These are phyloP conservation scores for Tiliacea aurago DNA, from an alignment of 2,888 invertebrate species.

Conservation along the genomic window DNA sequence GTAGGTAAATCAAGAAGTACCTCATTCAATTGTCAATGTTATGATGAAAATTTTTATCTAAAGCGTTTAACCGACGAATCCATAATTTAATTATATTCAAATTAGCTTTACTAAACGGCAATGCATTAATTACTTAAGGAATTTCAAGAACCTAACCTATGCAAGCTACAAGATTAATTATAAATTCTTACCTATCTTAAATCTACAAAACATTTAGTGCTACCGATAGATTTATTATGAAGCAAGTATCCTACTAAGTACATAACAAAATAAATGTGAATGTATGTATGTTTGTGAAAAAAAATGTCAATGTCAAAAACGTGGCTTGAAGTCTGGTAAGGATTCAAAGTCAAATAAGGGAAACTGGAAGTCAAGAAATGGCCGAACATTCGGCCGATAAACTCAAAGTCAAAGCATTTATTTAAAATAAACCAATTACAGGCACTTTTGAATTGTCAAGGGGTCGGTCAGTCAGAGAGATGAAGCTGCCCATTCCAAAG, in stretches of 20 bases:
- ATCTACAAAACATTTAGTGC: slow-evolving; percentile 18
- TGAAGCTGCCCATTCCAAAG: too few relatives aligned
- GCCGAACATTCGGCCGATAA: too few relatives aligned
- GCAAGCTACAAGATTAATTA: slow-evolving; percentile 19
- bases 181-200: neutral
- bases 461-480: too few relatives aligned
- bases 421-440: too few relatives aligned
- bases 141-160: slow-evolving; percentile 35
- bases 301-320: too few relatives aligned
- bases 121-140: slow-evolving; percentile 34
- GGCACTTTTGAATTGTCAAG: too few relatives aligned
- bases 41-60: neutral
- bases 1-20: neutral
- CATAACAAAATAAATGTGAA: neutral
- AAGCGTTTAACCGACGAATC: neutral
- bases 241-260: neutral
- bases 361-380: too few relatives aligned
- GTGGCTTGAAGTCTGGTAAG: too few relatives aligned
- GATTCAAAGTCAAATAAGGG: too few relatives aligned
- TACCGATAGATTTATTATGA: slow-evolving; percentile 22
- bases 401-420: too few relatives aligned
- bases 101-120: slow-evolving; percentile 28
- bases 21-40: neutral
- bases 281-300: neutral
- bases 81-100: slow-evolving; percentile 37